phyloP scores from a whole-genome alignment of 2,113 vertebrate species.

The Gobio gobio region DNA sequence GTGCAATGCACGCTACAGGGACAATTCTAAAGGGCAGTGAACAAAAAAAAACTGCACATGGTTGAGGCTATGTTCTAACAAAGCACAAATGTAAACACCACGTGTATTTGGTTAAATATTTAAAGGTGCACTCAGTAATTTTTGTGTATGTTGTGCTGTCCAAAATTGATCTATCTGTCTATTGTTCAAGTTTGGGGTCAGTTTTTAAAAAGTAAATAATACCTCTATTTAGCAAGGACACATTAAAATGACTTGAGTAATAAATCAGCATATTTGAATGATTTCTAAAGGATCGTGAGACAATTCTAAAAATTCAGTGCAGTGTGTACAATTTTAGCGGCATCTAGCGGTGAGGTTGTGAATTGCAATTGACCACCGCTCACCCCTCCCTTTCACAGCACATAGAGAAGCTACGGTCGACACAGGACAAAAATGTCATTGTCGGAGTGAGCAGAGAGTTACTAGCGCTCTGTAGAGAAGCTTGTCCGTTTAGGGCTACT shows the following conservation, averaged over 20 bases:
- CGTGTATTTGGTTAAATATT: neutral
- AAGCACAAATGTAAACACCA: neutral
- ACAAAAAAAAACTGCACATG: neutral
- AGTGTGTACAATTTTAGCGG: no score
- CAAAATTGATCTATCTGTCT: neutral
- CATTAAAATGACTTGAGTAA: neutral
- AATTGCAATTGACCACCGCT: no score
- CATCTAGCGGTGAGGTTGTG: no score
- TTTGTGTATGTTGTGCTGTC: no score
- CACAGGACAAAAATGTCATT: no score
- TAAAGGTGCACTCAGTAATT: no score
- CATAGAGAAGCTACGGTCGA: no score
- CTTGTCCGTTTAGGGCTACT: no score
- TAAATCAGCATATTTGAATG: neutral
- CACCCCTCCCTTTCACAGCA: no score
- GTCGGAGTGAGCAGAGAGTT: no score
- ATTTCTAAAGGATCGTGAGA: neutral
- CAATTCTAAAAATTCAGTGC: neutral
- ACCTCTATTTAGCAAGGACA: neutral
- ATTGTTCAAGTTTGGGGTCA: neutral
- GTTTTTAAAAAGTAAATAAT: neutral
- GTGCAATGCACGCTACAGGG: neutral
- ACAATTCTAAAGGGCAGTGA: slow-evolving; percentile 16
- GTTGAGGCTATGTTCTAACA: neutral
- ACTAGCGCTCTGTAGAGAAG: no score